A percentile compares a stretch with the other conserved stretches of the same genome.
These are phyloP conservation scores for Bradypodion pumilum DNA, from an alignment of 2,797 vertebrate genomes.

Conservation along the genomic window DNA sequence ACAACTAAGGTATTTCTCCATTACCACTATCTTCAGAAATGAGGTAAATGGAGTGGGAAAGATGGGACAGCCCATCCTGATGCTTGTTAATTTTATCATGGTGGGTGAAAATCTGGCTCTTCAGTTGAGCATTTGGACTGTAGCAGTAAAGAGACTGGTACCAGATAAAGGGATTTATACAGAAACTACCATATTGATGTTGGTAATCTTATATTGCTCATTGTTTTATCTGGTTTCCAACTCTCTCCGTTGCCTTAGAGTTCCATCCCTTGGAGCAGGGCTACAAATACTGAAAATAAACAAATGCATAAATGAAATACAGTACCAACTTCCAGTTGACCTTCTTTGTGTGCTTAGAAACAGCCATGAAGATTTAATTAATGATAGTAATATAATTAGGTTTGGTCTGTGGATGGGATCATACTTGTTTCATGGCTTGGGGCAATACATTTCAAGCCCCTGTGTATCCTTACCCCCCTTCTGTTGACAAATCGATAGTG, in stretches of 20 bases:
- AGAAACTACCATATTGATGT: neutral
- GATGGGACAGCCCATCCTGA: neutral
- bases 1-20: neutral
- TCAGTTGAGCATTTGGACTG: neutral
- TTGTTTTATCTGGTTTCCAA: neutral
- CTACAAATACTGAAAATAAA: neutral
- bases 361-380: neutral
- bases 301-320: neutral
- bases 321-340: conserved; percentile 11
- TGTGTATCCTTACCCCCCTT: neutral
- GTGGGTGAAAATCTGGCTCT: neutral
- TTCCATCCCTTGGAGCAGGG: neutral
- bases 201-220: neutral
- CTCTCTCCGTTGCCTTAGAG: neutral
- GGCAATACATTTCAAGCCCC: conserved; percentile 21
- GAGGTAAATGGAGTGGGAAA: neutral
- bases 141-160: neutral
- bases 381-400: conserved; percentile 32
- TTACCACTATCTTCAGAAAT: neutral
- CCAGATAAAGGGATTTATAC: neutral
- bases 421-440: conserved; percentile 9
- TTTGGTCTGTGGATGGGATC: neutral
- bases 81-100: neutral
- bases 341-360: neutral
- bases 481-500: conserved; percentile 18